Conservation (phyloP, 2,888 invertebrate genomes). For the Sphinx pinastri region DNA sequence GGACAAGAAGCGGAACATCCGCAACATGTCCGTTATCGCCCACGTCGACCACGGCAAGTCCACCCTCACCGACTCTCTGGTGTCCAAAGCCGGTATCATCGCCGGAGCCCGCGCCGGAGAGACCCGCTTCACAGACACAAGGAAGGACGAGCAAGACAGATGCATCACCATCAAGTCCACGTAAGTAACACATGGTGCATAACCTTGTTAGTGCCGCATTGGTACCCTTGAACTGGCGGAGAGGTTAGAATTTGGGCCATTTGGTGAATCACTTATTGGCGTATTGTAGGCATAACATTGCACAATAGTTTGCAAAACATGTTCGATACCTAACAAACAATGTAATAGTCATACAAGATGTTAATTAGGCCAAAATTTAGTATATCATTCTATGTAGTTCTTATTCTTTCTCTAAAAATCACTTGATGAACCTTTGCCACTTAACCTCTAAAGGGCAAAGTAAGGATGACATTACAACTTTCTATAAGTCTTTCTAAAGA, state of each 20-base stretch:
- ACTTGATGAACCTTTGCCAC: not conserved
- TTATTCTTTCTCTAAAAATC: too few relatives aligned
- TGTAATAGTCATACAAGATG: too few relatives aligned
- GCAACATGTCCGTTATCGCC: conserved; percentile 99
- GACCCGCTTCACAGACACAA: conserved; percentile 99
- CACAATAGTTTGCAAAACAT: not conserved
- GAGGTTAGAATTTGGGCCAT: conserved; percentile 32
- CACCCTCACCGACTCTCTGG: conserved; percentile 99
- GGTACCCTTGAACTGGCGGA: conserved; percentile 41
- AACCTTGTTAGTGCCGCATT: conserved; percentile 41
- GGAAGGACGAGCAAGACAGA: conserved; percentile 99
- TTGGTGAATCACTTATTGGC: not conserved
- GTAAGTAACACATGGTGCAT: conserved; percentile 86
- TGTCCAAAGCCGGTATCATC: conserved; percentile 99
- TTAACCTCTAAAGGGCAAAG: not conserved
- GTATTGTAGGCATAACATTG: not conserved
- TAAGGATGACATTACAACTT: not conserved
- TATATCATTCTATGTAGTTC: too few relatives aligned
- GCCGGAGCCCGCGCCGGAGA: conserved; percentile 99
- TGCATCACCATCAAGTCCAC: conserved; percentile 99
- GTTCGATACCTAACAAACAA: not conserved
- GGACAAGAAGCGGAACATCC: conserved; percentile 99
- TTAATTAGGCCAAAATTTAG: too few relatives aligned
- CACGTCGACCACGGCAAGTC: conserved; percentile 99
- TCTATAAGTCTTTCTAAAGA: not conserved